Evolutionary conservation across 2,888 invertebrate genomes (phyloP).

Genomic region (Brenthis hecate): DNA sequence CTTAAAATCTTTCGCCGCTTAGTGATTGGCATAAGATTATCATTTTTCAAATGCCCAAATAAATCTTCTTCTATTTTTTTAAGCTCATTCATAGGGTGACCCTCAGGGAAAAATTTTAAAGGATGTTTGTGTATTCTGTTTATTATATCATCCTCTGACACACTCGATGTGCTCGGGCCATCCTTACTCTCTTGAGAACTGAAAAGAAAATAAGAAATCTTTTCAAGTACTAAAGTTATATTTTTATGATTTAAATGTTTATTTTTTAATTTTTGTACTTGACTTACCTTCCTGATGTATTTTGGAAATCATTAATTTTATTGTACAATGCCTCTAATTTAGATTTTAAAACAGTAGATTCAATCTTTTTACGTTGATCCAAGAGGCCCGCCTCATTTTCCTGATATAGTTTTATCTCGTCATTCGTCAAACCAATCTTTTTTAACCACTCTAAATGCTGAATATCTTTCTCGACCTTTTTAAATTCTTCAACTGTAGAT

Average conservation of each 20-base stretch:
- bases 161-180: slow-evolving; percentile 49
- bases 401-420: slow-evolving; percentile 76
- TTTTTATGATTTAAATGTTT: neutral
- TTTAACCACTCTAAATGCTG: slow-evolving; percentile 72
- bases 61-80: slow-evolving; percentile 74
- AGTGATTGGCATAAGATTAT: slow-evolving; percentile 62
- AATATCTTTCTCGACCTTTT: slow-evolving; percentile 61
- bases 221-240: too few species aligned
- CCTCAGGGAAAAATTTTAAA: slow-evolving; percentile 61
- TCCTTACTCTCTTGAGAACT: slow-evolving; percentile 47
- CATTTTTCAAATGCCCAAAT: slow-evolving; percentile 69
- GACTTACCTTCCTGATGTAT: slow-evolving; percentile 52
- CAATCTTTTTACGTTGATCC: slow-evolving; percentile 58
- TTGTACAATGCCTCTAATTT: slow-evolving; percentile 59
- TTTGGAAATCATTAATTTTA: slow-evolving; percentile 58
- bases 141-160: slow-evolving; percentile 46
- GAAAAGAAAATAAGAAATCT: slow-evolving; percentile 30
- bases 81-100: slow-evolving; percentile 80
- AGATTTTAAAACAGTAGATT: slow-evolving; percentile 56
- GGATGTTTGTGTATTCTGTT: slow-evolving; percentile 48
- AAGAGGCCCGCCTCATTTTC: slow-evolving; percentile 69
- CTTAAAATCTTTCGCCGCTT: slow-evolving; percentile 75
- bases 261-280: neutral
- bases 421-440: slow-evolving; percentile 69
- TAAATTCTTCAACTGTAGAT: slow-evolving; percentile 68